Base-by-base conservation (phyloP, 2,888 invertebrate species). In the Cephus pulcher region DNA sequence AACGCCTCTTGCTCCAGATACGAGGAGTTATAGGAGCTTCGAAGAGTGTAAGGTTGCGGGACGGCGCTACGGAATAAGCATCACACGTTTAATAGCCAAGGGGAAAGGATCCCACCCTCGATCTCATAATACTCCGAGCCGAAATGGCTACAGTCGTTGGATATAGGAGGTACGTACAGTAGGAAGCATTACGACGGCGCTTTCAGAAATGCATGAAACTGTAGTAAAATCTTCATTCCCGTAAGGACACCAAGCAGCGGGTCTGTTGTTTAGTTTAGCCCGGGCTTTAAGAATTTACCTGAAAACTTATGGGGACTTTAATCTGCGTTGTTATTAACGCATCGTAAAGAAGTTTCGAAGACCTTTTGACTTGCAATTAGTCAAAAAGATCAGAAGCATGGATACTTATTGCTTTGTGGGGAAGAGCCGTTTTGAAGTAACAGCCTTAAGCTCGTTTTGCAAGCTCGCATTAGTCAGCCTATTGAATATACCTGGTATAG, bases 1-100 rank as follows among this genome's bases (percentile, higher is more conserved):
- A 32, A 34, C 30, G 71, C 33, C 71, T 32, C 30, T 71, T 71
- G 71, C 32, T 33, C 15, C 32, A 71, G 70, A 69, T 76, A 79
- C 79, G 74, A 73, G 78, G 71, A 71, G 71, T 15, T 71, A 34
- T 34, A 15, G 71, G 71, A 34, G 23, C 33, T 15, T 71, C 30
- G 71, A 71, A 34, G 33, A 34, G 23, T 56, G 9, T 56, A 56
- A 23, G 23, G 56, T 23, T 33, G 71, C 71, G 3, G 23, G 30
- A 30, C 30, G 33, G 71, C 34, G 34, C 33, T 34, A 3, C 2
- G 71, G 33, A 34, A 71, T 71, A 23, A 32, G 71, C 33, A 33
- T 71, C 33, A 11, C 71, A 23, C 56, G 56, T 56, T 56, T 56
- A 56, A 56, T 56, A 56, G 56, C 23, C 56, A 56, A 56, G 56